A percentile compares a stretch with the other conserved stretches of the same genome.
These are phyloP conservation scores for Phrynocephalus guinanensis DNA, from an alignment of 2,797 vertebrate species.

Conservation along the genomic window DNA sequence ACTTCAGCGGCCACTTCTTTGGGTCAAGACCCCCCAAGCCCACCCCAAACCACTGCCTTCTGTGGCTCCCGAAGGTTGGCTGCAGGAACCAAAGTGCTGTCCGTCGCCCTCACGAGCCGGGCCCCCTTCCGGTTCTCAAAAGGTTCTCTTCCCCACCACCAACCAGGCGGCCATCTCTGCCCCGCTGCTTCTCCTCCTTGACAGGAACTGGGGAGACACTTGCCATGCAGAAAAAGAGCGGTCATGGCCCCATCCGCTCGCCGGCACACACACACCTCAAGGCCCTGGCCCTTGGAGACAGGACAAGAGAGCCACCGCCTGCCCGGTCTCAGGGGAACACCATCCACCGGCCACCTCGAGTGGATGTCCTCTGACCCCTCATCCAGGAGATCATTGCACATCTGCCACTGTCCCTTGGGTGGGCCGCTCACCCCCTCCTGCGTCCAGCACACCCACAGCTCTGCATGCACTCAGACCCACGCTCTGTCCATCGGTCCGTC, in stretches of 20 bases:
- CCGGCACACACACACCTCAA: background rate
- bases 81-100: conserved; percentile 40
- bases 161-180: background rate
- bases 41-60: background rate
- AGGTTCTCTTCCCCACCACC: background rate
- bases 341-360: background rate
- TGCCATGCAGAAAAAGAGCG: background rate
- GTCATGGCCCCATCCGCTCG: background rate
- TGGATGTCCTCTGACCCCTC: too few relatives aligned
- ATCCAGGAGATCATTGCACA: too few relatives aligned
- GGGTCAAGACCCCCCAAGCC: too few relatives aligned
- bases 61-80: conserved; percentile 47
- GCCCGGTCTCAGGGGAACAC: background rate
- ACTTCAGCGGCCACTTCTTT: too few relatives aligned
- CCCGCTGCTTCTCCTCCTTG: background rate
- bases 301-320: background rate
- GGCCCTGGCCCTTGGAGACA: background rate
- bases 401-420: conserved; percentile 2
- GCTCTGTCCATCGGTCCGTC: background rate
- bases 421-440: too few relatives aligned
- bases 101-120: conserved; percentile 53
- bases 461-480: background rate
- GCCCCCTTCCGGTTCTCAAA: background rate
- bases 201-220: background rate
- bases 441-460: background rate